These are phyloP conservation scores for Alcedo quadribrachys DNA, from an alignment of 2,797 vertebrate genomes.

Conservation along the genomic window DNA sequence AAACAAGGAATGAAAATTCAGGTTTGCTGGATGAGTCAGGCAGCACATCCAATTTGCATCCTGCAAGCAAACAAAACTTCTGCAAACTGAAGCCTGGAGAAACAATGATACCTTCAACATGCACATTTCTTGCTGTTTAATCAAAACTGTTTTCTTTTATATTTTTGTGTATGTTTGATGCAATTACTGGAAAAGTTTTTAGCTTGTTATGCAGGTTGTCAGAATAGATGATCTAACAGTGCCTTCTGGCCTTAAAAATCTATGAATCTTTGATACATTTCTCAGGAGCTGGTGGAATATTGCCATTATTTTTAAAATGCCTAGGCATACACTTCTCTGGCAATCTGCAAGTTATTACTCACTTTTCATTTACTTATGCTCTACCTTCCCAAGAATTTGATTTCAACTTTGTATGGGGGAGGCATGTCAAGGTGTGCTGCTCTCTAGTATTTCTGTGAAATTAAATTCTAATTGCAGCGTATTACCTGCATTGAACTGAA, in stretches of 20 bases:
- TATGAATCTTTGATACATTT: slow-evolving; percentile 48
- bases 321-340: slow-evolving; percentile 23
- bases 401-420: slow-evolving; percentile 15
- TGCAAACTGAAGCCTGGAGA: slow-evolving; percentile 36
- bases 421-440: not conserved
- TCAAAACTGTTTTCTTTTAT: slow-evolving; percentile 59
- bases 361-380: slow-evolving; percentile 54
- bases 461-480: slow-evolving; percentile 23
- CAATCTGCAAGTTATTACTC: slow-evolving; percentile 49
- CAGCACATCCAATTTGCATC: slow-evolving; percentile 11
- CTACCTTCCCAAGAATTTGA: slow-evolving; percentile 15
- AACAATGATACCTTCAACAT: rapidly evolving
- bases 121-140: slow-evolving; percentile 52
- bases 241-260: slow-evolving; percentile 58
- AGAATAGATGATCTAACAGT: slow-evolving; percentile 59
- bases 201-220: slow-evolving; percentile 61
- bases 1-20: slow-evolving; percentile 15
- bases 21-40: not conserved
- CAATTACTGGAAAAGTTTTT: slow-evolving; percentile 62
- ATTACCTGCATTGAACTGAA: not conserved
- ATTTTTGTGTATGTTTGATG: slow-evolving; percentile 42
- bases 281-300: slow-evolving; percentile 36
- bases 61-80: slow-evolving; percentile 46
- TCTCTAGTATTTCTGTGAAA: not conserved
- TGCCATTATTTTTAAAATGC: slow-evolving; percentile 41